Conservation (phyloP, 1,140 invertebrate species). For the Cryptotermes secundus region DNA sequence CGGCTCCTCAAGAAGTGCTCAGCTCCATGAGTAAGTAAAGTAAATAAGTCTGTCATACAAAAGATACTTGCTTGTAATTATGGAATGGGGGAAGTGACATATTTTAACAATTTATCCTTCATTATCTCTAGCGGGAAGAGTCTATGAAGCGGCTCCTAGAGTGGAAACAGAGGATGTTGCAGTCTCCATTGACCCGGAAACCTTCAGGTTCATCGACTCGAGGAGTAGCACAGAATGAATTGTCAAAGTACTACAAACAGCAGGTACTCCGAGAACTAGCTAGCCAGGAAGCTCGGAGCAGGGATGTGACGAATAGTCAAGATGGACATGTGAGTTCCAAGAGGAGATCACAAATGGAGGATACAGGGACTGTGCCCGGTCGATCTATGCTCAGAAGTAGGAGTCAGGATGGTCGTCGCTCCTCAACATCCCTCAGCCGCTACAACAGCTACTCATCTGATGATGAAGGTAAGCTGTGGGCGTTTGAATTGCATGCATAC, state of each 20-base stretch:
- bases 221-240: conserved; percentile 47
- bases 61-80: too few species aligned
- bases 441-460: conserved; percentile 84
- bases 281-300: conserved; percentile 34
- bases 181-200: conserved; percentile 81
- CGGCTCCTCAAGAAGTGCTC: too few species aligned
- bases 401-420: conserved; percentile 50
- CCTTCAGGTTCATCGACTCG: conserved; percentile 55
- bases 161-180: conserved; percentile 91
- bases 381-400: conserved; percentile 44
- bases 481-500: not conserved
- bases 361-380: conserved; percentile 21
- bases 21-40: too few species aligned
- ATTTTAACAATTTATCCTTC: not conserved
- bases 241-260: conserved; percentile 52
- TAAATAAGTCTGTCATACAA: too few species aligned
- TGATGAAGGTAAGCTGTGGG: conserved; percentile 71
- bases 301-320: conserved; percentile 38
- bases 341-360: conserved; percentile 3
- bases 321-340: conserved; percentile 34
- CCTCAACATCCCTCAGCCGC: conserved; percentile 54
- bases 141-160: conserved; percentile 87
- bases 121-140: conserved; percentile 67
- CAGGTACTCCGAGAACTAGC: conserved; percentile 39
- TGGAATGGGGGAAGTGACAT: too few species aligned